These are phyloP conservation scores for Thermophis baileyi DNA, from an alignment of 2,113 vertebrate species.

Conservation along the genomic window DNA sequence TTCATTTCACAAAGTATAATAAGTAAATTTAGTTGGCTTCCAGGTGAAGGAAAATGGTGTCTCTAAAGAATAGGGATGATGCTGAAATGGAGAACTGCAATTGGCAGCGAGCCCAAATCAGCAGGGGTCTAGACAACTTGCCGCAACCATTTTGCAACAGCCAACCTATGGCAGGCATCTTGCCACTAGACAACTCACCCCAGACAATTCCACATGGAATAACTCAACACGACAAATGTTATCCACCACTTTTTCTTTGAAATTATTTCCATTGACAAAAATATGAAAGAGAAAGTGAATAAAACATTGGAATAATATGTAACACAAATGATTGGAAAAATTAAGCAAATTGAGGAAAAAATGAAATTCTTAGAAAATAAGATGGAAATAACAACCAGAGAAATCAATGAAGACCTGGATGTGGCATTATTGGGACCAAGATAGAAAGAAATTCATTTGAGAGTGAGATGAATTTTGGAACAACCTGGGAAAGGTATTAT, in stretches of 20 bases:
- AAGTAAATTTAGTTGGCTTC: not conserved
- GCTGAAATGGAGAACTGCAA: not conserved
- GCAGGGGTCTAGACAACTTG: not conserved
- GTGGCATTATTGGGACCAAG: not conserved
- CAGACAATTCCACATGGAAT: not conserved
- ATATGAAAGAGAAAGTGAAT: not conserved
- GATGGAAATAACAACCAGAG: not conserved
- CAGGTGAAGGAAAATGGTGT: not conserved
- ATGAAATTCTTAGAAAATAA: not conserved
- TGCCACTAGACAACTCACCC: fast-evolving
- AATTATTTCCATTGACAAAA: not conserved
- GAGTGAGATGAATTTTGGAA: not conserved
- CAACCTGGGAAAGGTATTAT: not conserved
- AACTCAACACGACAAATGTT: not conserved
- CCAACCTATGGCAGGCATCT: not conserved
- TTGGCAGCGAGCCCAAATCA: not conserved
- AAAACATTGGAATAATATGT: not conserved
- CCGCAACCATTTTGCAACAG: not conserved
- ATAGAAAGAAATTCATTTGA: not conserved
- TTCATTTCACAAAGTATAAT: not conserved
- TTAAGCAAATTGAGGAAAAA: not conserved
- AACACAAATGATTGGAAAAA: not conserved
- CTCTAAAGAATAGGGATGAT: not conserved
- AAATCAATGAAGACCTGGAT: not conserved
- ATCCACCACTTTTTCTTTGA: not conserved